These are phyloP conservation scores for Aphis gossypii DNA, from an alignment of 1,140 invertebrate genomes.

Conservation along the genomic window DNA sequence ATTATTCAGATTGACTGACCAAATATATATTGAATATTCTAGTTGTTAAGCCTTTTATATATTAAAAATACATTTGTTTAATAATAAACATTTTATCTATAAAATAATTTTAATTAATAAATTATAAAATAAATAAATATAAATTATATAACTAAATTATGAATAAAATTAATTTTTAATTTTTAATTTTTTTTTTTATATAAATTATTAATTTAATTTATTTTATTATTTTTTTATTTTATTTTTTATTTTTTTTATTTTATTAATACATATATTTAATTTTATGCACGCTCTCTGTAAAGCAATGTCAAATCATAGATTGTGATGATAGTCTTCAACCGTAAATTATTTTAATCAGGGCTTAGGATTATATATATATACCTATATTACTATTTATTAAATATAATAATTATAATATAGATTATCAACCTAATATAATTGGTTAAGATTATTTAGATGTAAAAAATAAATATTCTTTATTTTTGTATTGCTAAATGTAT, in stretches of 20 bases:
- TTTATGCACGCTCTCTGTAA: slow-evolving; percentile 54
- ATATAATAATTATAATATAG: slow-evolving; percentile 42
- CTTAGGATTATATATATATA: slow-evolving; percentile 28
- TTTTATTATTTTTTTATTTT: too few relatives aligned
- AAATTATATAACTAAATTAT: too few relatives aligned
- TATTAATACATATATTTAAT: too few relatives aligned
- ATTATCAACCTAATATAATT: slow-evolving; percentile 43
- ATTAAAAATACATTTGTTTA: too few relatives aligned
- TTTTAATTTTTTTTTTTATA: too few relatives aligned
- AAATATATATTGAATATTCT: slow-evolving; percentile 53
- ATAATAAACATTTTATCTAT: too few relatives aligned
- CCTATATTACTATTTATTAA: slow-evolving; percentile 41
- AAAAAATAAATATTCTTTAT: slow-evolving; percentile 46
- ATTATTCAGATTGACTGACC: slow-evolving; percentile 55
- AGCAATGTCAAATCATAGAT: slow-evolving; percentile 25
- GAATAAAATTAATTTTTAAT: too few relatives aligned
- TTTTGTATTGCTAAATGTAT: slow-evolving; percentile 53
- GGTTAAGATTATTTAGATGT: slow-evolving; percentile 35
- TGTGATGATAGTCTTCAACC: slow-evolving; percentile 25
- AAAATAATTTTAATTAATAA: too few relatives aligned
- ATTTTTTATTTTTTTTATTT: too few relatives aligned
- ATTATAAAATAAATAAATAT: too few relatives aligned
- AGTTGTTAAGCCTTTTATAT: slow-evolving; percentile 52
- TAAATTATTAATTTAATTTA: too few relatives aligned
- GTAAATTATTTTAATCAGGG: slow-evolving; percentile 21